phyloP scores from a whole-genome alignment of 2,797 vertebrate species.

The Esox lucius region DNA sequence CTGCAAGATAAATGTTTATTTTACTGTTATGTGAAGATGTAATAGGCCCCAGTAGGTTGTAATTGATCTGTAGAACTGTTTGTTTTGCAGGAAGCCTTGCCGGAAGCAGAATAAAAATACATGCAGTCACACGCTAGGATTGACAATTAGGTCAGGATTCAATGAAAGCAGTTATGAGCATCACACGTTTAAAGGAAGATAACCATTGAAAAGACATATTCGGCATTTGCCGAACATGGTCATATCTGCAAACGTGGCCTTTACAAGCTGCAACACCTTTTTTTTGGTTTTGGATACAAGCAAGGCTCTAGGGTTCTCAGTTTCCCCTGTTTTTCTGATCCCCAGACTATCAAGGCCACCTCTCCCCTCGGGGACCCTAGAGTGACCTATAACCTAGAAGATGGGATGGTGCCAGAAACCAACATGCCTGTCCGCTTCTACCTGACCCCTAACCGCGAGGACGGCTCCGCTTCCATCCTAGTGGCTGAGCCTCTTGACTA shows the following conservation, averaged over 20 bases:
- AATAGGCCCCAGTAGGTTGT: conserved; percentile 47
- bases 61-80: conserved; percentile 32
- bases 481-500: conserved; percentile 87
- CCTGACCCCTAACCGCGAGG: conserved; percentile 86
- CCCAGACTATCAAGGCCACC: conserved; percentile 82
- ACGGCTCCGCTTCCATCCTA: conserved; percentile 85
- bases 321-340: not conserved
- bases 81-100: conserved; percentile 9
- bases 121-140: not conserved
- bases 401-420: conserved; percentile 86
- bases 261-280: too few species aligned
- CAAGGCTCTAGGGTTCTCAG: not conserved
- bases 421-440: conserved; percentile 91
- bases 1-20: conserved; percentile 51
- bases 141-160: too few species aligned
- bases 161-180: too few species aligned
- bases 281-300: not conserved
- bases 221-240: too few species aligned
- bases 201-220: too few species aligned
- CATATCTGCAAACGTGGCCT: too few species aligned
- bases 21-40: conserved; percentile 44
- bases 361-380: conserved; percentile 84
- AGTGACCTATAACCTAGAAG: conserved; percentile 86
- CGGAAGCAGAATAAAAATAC: not conserved
- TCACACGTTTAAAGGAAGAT: too few species aligned